A percentile compares a stretch with the other conserved stretches of the same genome.
phyloP scores from a whole-genome alignment of 2,113 vertebrate species.

The Mionectes macconnelli region DNA sequence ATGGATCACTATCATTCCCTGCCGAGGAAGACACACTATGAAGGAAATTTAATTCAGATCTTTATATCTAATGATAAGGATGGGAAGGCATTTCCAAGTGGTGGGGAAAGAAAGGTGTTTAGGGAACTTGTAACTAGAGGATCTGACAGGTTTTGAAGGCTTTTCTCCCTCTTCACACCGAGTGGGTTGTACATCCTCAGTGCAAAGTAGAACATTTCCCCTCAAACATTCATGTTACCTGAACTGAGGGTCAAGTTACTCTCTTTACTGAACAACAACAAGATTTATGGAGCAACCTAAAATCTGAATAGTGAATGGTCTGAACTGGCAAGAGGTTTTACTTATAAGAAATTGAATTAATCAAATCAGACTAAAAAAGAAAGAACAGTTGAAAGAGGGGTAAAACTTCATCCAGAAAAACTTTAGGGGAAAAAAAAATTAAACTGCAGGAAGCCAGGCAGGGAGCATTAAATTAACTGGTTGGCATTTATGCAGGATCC shows the following conservation, averaged over 20 bases:
- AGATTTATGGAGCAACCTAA: neutral
- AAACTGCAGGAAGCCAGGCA: neutral
- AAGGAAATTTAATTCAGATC: neutral
- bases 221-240: neutral
- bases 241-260: neutral
- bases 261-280: neutral
- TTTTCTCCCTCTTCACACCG: neutral
- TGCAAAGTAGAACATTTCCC: neutral
- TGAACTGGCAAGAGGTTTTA: neutral
- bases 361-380: neutral
- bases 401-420: neutral
- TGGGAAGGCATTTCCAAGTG: neutral
- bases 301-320: neutral
- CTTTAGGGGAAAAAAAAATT: rapidly evolving
- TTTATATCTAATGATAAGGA: neutral
- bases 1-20: neutral
- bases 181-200: neutral
- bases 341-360: neutral
- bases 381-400: neutral
- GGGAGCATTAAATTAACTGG: neutral
- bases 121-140: neutral
- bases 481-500: neutral
- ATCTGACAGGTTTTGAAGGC: neutral
- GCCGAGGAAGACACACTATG: neutral
- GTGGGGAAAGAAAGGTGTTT: neutral